These are phyloP conservation scores for Oryctes rhinoceros DNA, from an alignment of 1,140 invertebrate species.

Conservation along the genomic window DNA sequence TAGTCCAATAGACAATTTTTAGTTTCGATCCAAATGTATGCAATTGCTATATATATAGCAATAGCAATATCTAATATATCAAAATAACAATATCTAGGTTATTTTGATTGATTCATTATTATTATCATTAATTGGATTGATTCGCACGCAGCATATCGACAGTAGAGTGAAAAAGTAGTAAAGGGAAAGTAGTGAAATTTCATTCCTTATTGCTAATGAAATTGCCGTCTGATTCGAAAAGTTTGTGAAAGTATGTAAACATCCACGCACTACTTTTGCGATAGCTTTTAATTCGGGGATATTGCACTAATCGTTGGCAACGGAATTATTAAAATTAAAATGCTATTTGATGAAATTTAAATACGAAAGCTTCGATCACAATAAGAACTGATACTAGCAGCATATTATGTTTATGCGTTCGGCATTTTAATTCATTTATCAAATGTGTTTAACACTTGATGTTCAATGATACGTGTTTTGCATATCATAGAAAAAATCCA, in stretches of 20 bases:
- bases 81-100: background rate
- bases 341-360: background rate
- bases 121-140: background rate
- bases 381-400: background rate
- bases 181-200: conserved; percentile 28
- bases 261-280: background rate
- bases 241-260: conserved; percentile 26
- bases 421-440: background rate
- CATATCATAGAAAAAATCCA: background rate
- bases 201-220: conserved; percentile 4
- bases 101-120: background rate
- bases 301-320: background rate
- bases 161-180: background rate
- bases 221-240: background rate
- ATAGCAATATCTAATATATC: background rate
- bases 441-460: background rate
- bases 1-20: too few relatives aligned
- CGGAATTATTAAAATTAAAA: background rate
- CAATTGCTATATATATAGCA: too few relatives aligned
- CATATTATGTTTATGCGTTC: background rate
- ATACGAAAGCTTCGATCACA: background rate
- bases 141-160: background rate
- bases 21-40: too few relatives aligned
- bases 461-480: background rate
- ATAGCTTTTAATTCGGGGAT: background rate